Evolutionary conservation across 2,888 invertebrate genomes (phyloP), one percentile per base, ranked within the genome.

Genomic region (Lagria hirta): DNA sequence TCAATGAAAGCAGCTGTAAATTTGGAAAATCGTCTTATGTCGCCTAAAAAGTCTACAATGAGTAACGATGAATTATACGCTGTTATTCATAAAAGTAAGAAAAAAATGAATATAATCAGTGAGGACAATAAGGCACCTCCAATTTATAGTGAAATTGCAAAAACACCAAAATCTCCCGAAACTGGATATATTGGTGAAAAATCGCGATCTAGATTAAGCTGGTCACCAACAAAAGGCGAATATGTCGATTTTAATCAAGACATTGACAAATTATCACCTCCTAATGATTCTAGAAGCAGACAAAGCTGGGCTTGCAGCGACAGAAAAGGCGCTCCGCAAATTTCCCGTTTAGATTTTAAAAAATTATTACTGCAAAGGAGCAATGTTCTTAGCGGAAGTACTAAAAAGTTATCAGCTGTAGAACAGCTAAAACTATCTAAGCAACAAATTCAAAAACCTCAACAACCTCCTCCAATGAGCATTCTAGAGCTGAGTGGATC

Each of bases 281-380:
- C 63, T 21, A 63, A 66, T 48, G 67, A 69, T 57, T 42, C 70
- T 44, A 61, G 75, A 62, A 62, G 65, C 3, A 56, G 73, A 12
- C 70, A 72, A 55, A 79, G 71, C 53, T 72, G 72, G 72, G 68
- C 78, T 13, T 84, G 83, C 55, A 81, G 80, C 3, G 83, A 84
- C 66, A 75, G 83, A 49, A 77, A 80, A 57, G 82, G 81, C 1
- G 41, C 42, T 1, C 80, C 83, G 43, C 84, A 87, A 62, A 91
- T 89, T 0, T 88, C 88, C 1, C 77, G 90, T 47, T 75, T 87
- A 63, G 90, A 91, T 70, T 92, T 92, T 66, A 92, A 92, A 66
- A 83, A 84, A 60, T 73, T 90, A 13, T 73, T 90, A 18, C 84
- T 88, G 59, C 88, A 88, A 58, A 86, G 86, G 55, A 81, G 82